Base-by-base conservation (phyloP, 2,113 vertebrate genomes). In the Tupaia chinensis region DNA sequence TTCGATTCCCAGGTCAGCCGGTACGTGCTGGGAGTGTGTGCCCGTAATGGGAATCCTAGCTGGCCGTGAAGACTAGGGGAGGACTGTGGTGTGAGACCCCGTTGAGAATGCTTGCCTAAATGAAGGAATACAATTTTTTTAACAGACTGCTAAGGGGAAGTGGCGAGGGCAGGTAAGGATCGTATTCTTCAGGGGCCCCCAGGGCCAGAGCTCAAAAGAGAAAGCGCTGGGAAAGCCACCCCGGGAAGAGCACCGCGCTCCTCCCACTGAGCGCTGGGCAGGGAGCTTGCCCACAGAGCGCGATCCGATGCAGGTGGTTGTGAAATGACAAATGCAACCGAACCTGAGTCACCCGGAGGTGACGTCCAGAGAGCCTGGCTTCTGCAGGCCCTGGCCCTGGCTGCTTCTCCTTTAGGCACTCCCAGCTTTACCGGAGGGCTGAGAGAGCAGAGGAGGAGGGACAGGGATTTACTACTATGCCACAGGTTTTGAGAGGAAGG, bases 401-500 rank as follows among this genome's bases (percentile, higher is more conserved):
- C 6, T 65, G 77, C 66, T 72, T 83, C 68, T 93, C 69, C 85
- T 89, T 83, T n/a, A 66, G 79, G 34, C 34, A 27, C 90, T 83
- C 93, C 79, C 78, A 73, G 79, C 76, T 89, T 83, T 77, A 83
- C 20, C 66, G 53, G 63, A 92, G 58, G 74, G 16, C 85, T 7
- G 15, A 63, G 66, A 84, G 44, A 53, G 20, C 68, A 54, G 65
- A 80, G 68, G 74, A 54, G n/a, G 76, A 53, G 8, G 34, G 58
- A 53, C 23, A 74, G 58, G 91, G 72, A 82, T 69, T 93, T 74
- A 34, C 89, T 66, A 60, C 72, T 34, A 56, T 60, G 82, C 65
- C 74, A 70, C 87, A 85, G 63, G 69, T n/a, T 93, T 94, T 91
- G 44, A 84, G 68, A 83, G 88, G 73, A 93, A 95, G 84, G 69